Evolutionary conservation across 2,888 invertebrate species (phyloP), one percentile per base, ranked within the genome.

Genomic region (Tubulanus polymorphus): DNA sequence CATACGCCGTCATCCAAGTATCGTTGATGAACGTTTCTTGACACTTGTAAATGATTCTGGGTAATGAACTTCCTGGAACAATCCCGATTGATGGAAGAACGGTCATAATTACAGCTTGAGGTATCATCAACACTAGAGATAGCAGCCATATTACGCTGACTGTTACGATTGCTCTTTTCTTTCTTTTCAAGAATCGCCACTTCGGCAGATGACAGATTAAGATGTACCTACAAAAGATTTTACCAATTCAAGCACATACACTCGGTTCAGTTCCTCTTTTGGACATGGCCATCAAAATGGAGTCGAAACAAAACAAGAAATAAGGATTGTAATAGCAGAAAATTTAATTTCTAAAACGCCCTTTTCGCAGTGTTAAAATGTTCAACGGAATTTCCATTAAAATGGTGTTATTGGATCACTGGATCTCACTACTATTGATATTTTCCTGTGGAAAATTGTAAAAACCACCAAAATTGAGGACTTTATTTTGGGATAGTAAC

Each of bases 201-300:
- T 66, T 37, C 28, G 64, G 59, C n/a, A 66, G 64, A 30, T 63
- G 65, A 53, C 70, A 70, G 47, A 71, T 72, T 8, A 70, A 68
- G 32, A 69, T 60, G 56, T 70, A 72, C 49, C 72, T 72, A 56
- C 1, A 62, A 58, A 41, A 50, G 27, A 51, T 20, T 15, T 18
- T n/a, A 51, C 3, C 12, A 51, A 23, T 15, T 35, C 5, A 50
- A 15, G 26, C 10, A n/a, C 10, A 52, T 25, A 23, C 15, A 12
- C 12, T 15, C 27, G n/a, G n/a, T n/a, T n/a, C n/a, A n/a, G n/a
- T n/a, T 12, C 35, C 35, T 32, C 10, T 32, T 32, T 32, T 32
- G 35, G n/a, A 32, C 35, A n/a, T 32, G 35, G 35, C 35, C n/a
- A 32, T n/a, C n/a, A 32, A 32, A 32, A n/a, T 32, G n/a, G 35